Evolutionary conservation across 2,797 vertebrate genomes (phyloP).

Genomic region (Neoniphon sammara): DNA sequence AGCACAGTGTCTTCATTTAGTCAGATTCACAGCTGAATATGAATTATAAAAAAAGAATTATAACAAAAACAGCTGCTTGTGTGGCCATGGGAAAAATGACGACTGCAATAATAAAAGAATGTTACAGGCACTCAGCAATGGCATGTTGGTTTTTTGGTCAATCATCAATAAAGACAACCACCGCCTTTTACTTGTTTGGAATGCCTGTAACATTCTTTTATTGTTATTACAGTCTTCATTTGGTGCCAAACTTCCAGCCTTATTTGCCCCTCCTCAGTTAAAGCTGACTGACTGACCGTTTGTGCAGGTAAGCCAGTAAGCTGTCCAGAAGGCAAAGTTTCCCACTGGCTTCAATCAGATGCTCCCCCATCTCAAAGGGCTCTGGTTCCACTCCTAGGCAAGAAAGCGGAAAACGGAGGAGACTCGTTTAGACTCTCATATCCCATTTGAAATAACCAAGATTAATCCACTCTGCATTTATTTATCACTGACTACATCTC

Average conservation of each 20-base stretch:
- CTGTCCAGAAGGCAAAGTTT: conserved; percentile 91
- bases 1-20: background rate
- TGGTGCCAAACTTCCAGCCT: too few relatives aligned
- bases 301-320: conserved; percentile 85
- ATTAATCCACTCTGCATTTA: background rate
- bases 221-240: too few relatives aligned
- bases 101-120: too few relatives aligned
- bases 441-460: background rate
- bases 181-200: too few relatives aligned
- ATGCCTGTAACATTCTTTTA: too few relatives aligned
- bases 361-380: conserved; percentile 93
- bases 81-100: too few relatives aligned
- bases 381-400: conserved; percentile 92
- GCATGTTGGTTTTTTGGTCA: too few relatives aligned
- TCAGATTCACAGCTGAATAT: too few relatives aligned
- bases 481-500: conserved; percentile 54
- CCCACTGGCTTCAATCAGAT: conserved; percentile 92
- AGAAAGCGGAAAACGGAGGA: background rate
- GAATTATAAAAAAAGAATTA: too few relatives aligned
- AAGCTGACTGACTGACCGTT: conserved; percentile 76
- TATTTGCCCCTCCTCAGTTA: background rate
- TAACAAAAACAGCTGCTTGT: too few relatives aligned
- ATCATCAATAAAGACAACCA: too few relatives aligned
- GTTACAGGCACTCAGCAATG: too few relatives aligned
- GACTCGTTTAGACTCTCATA: background rate